A percentile compares a stretch with the other conserved stretches of the same genome.
Conservation (phyloP, 2,888 invertebrate genomes). For the Hypselothyrea guttata region DNA sequence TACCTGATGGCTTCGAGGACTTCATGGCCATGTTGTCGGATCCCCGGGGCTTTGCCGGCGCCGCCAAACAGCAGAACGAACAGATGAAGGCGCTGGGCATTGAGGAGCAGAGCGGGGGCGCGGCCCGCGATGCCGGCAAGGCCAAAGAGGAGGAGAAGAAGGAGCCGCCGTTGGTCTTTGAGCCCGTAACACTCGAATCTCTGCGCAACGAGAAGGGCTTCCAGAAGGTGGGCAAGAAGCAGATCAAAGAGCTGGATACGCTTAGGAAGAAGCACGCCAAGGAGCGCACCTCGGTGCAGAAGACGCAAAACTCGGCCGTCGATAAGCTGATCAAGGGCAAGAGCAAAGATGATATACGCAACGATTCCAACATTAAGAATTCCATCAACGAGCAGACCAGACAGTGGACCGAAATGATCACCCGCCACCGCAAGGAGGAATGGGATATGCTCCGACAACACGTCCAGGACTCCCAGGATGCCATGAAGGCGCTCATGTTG, state of each 20-base stretch:
- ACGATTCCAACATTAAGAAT: slow-evolving; percentile 89
- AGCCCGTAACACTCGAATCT: slow-evolving; percentile 94
- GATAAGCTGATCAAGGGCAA: slow-evolving; percentile 97
- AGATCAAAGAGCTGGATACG: slow-evolving; percentile 96
- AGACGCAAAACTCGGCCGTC: slow-evolving; percentile 93
- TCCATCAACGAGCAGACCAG: slow-evolving; percentile 95
- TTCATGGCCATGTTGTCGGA: slow-evolving; percentile 99
- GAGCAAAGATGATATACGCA: slow-evolving; percentile 91
- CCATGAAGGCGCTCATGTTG: slow-evolving; percentile 90
- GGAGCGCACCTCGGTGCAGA: slow-evolving; percentile 94
- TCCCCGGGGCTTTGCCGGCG: slow-evolving; percentile 94
- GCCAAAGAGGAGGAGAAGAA: slow-evolving; percentile 90
- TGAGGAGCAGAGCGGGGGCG: slow-evolving; percentile 88
- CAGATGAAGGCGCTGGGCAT: slow-evolving; percentile 98
- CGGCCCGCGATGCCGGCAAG: slow-evolving; percentile 85
- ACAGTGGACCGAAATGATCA: slow-evolving; percentile 96
- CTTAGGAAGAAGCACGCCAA: slow-evolving; percentile 96
- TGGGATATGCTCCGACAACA: slow-evolving; percentile 91
- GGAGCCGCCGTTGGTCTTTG: slow-evolving; percentile 90
- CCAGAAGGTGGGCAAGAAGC: slow-evolving; percentile 95
- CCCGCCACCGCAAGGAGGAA: slow-evolving; percentile 91
- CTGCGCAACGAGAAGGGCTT: slow-evolving; percentile 95
- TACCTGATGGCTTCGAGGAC: slow-evolving; percentile 99
- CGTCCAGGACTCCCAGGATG: slow-evolving; percentile 91
- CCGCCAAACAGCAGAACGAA: slow-evolving; percentile 92